phyloP scores from a whole-genome alignment of 2,113 vertebrate genomes.

The Jaculus jaculus region DNA sequence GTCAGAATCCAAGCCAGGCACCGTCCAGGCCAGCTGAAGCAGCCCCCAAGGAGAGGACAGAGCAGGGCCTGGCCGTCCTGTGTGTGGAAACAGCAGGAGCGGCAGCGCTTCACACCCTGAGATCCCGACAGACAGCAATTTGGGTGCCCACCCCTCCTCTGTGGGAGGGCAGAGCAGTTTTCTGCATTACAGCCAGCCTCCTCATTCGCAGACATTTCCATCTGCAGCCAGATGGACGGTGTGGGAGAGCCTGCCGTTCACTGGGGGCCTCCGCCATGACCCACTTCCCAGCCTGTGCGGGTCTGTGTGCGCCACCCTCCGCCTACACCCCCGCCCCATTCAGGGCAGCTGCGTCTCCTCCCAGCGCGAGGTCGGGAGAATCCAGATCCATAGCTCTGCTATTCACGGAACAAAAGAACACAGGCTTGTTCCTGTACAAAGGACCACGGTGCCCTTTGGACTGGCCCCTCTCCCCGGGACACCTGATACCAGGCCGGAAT shows the following conservation, averaged over 20 bases:
- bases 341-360: neutral
- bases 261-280: neutral
- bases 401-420: slow-evolving; percentile 37
- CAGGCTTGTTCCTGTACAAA: slow-evolving; percentile 22
- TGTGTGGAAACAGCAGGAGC: neutral
- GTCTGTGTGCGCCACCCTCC: fast-evolving
- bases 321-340: neutral
- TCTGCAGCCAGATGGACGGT: neutral
- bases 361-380: neutral
- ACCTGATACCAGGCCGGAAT: neutral
- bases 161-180: neutral
- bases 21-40: neutral
- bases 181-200: neutral
- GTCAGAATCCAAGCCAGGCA: neutral
- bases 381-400: neutral
- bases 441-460: neutral
- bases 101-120: neutral
- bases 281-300: neutral
- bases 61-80: neutral
- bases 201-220: neutral
- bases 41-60: neutral
- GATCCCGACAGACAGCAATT: neutral
- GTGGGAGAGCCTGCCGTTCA: neutral
- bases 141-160: neutral
- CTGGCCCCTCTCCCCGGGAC: neutral